These are phyloP conservation scores for Oreochromis tanganicae DNA, from an alignment of 2,113 vertebrate species.

Conservation along the genomic window DNA sequence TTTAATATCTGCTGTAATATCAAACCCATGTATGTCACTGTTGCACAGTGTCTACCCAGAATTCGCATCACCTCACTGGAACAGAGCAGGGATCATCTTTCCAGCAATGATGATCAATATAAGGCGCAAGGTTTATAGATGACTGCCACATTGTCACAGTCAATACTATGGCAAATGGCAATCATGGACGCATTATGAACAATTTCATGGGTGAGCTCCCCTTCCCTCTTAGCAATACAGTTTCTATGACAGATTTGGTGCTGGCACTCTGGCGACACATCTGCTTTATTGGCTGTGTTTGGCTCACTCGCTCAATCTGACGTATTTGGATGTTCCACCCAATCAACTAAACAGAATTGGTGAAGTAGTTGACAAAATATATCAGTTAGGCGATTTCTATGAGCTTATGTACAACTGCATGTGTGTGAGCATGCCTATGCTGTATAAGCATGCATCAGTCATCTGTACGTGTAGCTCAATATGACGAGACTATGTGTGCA, in stretches of 20 bases:
- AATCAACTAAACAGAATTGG: conserved; percentile 20
- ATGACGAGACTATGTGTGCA: background rate
- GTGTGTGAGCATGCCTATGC: background rate
- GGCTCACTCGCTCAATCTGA: conserved; percentile 32
- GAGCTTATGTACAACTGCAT: background rate
- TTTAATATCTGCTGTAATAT: conserved; percentile 21
- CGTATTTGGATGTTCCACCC: conserved; percentile 45
- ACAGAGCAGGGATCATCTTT: conserved; percentile 36
- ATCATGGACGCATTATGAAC: conserved; percentile 68
- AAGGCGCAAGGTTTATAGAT: conserved; percentile 38
- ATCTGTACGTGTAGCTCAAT: background rate
- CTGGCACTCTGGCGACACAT: conserved; percentile 41
- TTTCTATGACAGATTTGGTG: conserved; percentile 61
- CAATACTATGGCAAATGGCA: conserved; percentile 66
- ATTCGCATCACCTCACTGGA: conserved; percentile 5
- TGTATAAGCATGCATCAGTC: background rate
- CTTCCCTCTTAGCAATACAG: conserved; percentile 55
- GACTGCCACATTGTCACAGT: conserved; percentile 58
- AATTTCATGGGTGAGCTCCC: conserved; percentile 72
- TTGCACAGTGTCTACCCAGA: conserved; percentile 5
- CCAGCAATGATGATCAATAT: conserved; percentile 50
- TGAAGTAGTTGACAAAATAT: conserved; percentile 13
- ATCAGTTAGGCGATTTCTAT: conserved; percentile 24
- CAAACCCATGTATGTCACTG: background rate
- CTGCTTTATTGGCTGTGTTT: conserved; percentile 47